These are phyloP conservation scores for Artibeus lituratus DNA, from an alignment of 2,797 vertebrate genomes.

Conservation along the genomic window DNA sequence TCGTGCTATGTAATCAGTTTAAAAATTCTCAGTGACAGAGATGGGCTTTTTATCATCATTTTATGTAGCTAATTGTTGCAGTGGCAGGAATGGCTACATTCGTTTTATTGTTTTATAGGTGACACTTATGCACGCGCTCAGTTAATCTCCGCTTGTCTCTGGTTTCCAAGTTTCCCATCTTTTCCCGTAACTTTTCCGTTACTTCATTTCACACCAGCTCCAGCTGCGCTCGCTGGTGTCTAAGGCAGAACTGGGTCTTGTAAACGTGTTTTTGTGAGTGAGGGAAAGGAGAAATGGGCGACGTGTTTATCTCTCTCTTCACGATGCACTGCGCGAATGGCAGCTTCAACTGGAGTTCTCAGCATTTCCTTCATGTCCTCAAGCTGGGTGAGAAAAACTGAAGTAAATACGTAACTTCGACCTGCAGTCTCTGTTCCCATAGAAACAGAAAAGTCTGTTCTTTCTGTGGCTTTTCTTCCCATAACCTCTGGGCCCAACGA, in stretches of 20 bases:
- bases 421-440: background rate
- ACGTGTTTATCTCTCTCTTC: background rate
- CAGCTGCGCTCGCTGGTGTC: background rate
- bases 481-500: background rate
- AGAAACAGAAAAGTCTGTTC: too few species aligned
- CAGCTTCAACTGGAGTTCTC: background rate
- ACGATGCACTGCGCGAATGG: background rate
- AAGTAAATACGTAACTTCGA: background rate
- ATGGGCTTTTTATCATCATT: background rate
- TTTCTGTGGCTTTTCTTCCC: background rate
- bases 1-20: background rate
- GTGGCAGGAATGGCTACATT: background rate
- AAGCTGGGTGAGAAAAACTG: background rate
- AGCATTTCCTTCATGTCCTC: background rate
- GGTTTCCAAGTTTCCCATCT: background rate
- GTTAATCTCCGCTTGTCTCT: background rate
- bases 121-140: background rate
- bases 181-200: too few species aligned
- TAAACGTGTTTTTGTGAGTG: background rate
- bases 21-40: background rate
- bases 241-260: background rate
- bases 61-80: background rate
- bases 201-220: background rate
- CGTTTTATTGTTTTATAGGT: background rate
- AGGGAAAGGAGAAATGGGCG: background rate